phyloP scores from a whole-genome alignment of 2,113 vertebrate genomes.

The Rhinolophus ferrumequinum region DNA sequence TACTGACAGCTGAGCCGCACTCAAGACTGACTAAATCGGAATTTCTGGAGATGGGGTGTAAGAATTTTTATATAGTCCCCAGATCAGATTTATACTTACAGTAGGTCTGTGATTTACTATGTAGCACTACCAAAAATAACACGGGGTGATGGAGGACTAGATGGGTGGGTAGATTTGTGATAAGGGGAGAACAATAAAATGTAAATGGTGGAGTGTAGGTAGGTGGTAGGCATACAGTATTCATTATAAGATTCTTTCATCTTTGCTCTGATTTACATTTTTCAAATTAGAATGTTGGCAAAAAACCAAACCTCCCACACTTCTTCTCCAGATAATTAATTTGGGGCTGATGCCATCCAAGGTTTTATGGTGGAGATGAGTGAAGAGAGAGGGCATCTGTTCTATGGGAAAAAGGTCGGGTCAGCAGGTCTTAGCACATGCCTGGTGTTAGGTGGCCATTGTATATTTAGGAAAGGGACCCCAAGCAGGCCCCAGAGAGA shows the following conservation, averaged over 20 bases:
- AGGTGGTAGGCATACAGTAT: neutral
- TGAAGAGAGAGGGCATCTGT: neutral
- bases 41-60: neutral
- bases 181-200: neutral
- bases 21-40: neutral
- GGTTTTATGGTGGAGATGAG: neutral
- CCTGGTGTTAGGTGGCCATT: neutral
- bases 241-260: neutral
- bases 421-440: neutral
- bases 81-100: neutral
- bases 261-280: neutral
- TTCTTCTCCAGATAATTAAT: neutral
- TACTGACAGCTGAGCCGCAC: neutral
- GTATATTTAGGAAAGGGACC: neutral
- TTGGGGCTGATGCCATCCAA: neutral
- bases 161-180: neutral
- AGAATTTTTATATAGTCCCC: neutral
- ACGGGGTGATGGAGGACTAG: neutral
- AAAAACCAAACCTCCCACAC: neutral
- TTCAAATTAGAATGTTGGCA: neutral
- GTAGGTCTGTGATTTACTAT: neutral
- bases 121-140: neutral
- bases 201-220: neutral
- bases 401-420: neutral
- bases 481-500: neutral